Evolutionary conservation across 2,113 vertebrate species (phyloP).

Genomic region (Zeus faber): DNA sequence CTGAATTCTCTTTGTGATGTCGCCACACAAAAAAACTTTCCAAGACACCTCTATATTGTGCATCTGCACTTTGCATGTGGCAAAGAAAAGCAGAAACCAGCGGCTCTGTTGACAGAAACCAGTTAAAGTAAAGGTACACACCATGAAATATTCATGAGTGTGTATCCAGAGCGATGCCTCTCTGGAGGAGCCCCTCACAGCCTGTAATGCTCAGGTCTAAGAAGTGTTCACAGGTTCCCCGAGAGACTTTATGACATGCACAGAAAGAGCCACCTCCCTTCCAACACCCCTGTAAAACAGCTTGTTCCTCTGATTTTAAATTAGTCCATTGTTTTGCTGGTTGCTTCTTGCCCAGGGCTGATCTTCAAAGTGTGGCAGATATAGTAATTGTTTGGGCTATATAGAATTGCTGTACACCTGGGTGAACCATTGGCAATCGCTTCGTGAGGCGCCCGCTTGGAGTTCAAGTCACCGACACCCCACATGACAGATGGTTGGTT

Average conservation of each 20-base stretch:
- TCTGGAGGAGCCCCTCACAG: constrained; percentile 45
- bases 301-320: constrained; percentile 29
- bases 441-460: too few species aligned
- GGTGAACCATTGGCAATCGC: too few species aligned
- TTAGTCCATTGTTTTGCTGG: constrained; percentile 8
- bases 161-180: constrained; percentile 38
- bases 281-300: constrained; percentile 11
- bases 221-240: constrained; percentile 23
- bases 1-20: constrained; percentile 40
- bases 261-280: constrained; percentile 8
- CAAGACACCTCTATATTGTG: constrained; percentile 29
- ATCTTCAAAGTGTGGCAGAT: constrained; percentile 3
- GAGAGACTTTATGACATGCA: constrained; percentile 31
- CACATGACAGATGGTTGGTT: constrained; percentile 46
- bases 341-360: neutral
- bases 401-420: neutral
- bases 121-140: constrained; percentile 38
- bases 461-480: too few species aligned
- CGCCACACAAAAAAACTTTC: constrained; percentile 39
- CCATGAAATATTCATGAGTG: constrained; percentile 63
- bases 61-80: constrained; percentile 42
- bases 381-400: neutral
- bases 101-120: constrained; percentile 28
- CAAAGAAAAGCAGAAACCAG: constrained; percentile 36
- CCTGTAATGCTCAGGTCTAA: constrained; percentile 32